phyloP scores from a whole-genome alignment of 2,113 vertebrate genomes.

The Pitta sordida region DNA sequence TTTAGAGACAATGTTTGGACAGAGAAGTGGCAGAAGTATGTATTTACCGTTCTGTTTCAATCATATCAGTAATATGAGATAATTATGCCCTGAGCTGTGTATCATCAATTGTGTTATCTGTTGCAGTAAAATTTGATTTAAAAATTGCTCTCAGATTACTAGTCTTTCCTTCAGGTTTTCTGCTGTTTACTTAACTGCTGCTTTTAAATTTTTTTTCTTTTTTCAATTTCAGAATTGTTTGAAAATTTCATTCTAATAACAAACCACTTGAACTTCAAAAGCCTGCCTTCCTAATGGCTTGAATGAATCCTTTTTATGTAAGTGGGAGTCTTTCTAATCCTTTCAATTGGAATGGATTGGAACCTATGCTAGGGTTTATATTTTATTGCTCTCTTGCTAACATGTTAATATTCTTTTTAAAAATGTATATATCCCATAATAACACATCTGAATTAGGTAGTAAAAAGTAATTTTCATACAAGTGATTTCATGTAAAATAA shows the following conservation, averaged over 20 bases:
- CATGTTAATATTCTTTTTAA: neutral
- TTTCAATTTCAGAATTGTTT: neutral
- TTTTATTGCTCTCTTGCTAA: neutral
- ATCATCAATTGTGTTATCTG: slow-evolving; percentile 42
- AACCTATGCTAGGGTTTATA: neutral
- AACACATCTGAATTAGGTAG: neutral
- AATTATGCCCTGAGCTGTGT: slow-evolving; percentile 41
- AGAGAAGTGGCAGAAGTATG: slow-evolving; percentile 29
- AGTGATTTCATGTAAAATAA: neutral
- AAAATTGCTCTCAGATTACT: slow-evolving; percentile 23
- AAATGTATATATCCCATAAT: neutral
- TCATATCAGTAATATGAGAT: slow-evolving; percentile 52
- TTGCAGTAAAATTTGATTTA: slow-evolving; percentile 55
- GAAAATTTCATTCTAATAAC: slow-evolving; percentile 6
- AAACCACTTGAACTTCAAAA: neutral
- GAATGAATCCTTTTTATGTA: neutral
- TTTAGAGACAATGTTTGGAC: neutral
- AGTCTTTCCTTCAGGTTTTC: neutral
- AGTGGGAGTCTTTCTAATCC: neutral
- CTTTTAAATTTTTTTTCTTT: neutral
- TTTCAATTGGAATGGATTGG: neutral
- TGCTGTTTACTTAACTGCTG: slow-evolving; percentile 2
- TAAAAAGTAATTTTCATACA: neutral
- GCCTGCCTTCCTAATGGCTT: neutral
- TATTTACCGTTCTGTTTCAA: slow-evolving; percentile 43